phyloP scores from a whole-genome alignment of 1,140 invertebrate species.

The Panulirus ornatus region DNA sequence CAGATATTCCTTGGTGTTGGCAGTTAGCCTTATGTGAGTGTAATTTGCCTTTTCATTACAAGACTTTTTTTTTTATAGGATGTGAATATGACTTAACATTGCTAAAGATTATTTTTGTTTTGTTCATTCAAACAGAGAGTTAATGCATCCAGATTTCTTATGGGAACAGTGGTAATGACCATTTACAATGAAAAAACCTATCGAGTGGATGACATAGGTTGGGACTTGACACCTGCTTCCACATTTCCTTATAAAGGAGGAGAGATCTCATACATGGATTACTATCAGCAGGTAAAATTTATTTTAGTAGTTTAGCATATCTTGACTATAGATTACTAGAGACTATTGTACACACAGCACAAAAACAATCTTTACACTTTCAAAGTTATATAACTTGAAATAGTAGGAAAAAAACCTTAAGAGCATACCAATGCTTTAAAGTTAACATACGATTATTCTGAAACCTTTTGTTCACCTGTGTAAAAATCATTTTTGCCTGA shows the following conservation, averaged over 20 bases:
- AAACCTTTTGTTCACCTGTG: too few species aligned
- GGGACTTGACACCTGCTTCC: slow-evolving; percentile 82
- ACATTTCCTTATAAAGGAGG: slow-evolving; percentile 77
- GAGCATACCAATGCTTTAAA: too few species aligned
- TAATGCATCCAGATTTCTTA: slow-evolving; percentile 81
- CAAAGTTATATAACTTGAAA: too few species aligned
- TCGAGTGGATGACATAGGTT: slow-evolving; percentile 90
- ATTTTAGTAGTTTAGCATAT: not conserved
- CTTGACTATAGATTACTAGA: not conserved
- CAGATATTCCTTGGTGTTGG: too few species aligned
- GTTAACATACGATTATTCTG: too few species aligned
- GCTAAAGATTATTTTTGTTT: not conserved
- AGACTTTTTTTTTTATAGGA: too few species aligned
- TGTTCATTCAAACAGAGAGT: slow-evolving; percentile 78
- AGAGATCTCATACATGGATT: slow-evolving; percentile 85
- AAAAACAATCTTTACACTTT: too few species aligned
- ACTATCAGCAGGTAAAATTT: slow-evolving; percentile 82
- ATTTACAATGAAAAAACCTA: slow-evolving; percentile 95
- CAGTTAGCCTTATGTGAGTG: too few species aligned
- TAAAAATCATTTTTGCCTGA: too few species aligned
- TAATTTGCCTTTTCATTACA: too few species aligned
- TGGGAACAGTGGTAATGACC: slow-evolving; percentile 88
- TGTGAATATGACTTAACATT: too few species aligned
- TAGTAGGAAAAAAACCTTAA: too few species aligned
- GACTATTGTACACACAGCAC: not conserved